Evolutionary conservation across 1,140 invertebrate genomes (phyloP).

Genomic region (Holotrichia oblita): DNA sequence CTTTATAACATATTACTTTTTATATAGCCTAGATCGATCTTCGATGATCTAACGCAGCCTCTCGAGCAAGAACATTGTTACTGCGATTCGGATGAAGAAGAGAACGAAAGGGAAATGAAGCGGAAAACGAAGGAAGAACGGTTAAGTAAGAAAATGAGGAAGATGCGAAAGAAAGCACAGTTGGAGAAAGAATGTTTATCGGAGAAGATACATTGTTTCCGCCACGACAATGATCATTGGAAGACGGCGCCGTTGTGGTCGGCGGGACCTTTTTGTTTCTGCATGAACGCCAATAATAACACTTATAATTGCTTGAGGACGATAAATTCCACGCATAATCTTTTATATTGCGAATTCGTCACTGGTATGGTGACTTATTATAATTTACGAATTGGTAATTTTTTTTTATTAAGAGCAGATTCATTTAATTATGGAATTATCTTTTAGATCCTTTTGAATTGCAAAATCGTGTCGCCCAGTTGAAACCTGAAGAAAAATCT

Average conservation of each 20-base stretch:
- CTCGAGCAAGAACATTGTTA: conserved; percentile 57
- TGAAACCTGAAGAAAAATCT: conserved; percentile 73
- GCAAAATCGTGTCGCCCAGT: conserved; percentile 77
- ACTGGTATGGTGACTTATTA: conserved; percentile 95
- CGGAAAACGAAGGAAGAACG: conserved; percentile 78
- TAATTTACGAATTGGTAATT: conserved; percentile 85
- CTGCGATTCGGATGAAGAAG: conserved; percentile 62
- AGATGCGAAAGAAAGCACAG: conserved; percentile 79
- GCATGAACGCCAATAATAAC: conserved; percentile 99
- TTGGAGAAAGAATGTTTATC: conserved; percentile 82
- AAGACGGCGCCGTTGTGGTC: conserved; percentile 93
- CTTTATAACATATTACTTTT: neutral
- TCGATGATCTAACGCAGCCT: neutral
- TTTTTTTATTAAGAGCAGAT: neutral
- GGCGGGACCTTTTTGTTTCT: conserved; percentile 95
- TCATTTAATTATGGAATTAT: neutral
- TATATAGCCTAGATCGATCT: neutral
- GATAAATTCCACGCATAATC: conserved; percentile 95
- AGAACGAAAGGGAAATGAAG: conserved; percentile 75
- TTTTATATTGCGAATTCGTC: conserved; percentile 97
- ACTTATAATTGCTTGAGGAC: conserved; percentile 97
- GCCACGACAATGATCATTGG: conserved; percentile 96
- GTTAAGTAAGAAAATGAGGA: conserved; percentile 78
- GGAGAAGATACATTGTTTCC: conserved; percentile 96
- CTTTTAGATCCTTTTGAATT: conserved; percentile 84